phyloP scores from a whole-genome alignment of 2,113 vertebrate genomes.

The Girardinichthys multiradiatus region DNA sequence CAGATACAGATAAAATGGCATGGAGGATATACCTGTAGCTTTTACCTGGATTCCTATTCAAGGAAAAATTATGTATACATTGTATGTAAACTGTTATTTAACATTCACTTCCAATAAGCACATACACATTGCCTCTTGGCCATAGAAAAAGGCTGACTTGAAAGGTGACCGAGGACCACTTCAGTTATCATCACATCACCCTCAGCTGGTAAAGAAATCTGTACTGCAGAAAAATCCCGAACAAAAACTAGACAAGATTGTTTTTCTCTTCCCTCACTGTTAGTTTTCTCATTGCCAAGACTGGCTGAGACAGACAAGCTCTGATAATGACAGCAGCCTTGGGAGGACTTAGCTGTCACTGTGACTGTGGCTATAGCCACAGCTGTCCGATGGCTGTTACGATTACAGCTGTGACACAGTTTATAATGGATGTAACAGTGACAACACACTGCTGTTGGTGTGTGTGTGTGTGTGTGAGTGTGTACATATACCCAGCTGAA shows the following conservation, averaged over 20 bases:
- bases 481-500: too few relatives aligned
- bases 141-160: too few relatives aligned
- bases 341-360: background rate
- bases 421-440: constrained; percentile 3
- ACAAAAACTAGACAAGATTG: constrained; percentile 6
- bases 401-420: background rate
- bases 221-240: background rate
- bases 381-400: background rate
- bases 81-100: background rate
- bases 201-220: background rate
- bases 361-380: background rate
- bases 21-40: background rate
- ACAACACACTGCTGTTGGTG: too few relatives aligned
- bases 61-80: background rate
- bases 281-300: background rate
- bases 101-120: too few relatives aligned
- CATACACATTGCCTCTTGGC: too few relatives aligned
- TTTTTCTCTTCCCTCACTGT: background rate
- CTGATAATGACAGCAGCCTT: constrained; percentile 7
- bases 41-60: background rate
- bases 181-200: background rate
- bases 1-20: background rate
- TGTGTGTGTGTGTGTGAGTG: background rate
- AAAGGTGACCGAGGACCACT: background rate
- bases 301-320: background rate